Base-by-base conservation (phyloP, 30 jellyfish, hydroid and myxozoan genomes). In the Aurelia sp. region DNA sequence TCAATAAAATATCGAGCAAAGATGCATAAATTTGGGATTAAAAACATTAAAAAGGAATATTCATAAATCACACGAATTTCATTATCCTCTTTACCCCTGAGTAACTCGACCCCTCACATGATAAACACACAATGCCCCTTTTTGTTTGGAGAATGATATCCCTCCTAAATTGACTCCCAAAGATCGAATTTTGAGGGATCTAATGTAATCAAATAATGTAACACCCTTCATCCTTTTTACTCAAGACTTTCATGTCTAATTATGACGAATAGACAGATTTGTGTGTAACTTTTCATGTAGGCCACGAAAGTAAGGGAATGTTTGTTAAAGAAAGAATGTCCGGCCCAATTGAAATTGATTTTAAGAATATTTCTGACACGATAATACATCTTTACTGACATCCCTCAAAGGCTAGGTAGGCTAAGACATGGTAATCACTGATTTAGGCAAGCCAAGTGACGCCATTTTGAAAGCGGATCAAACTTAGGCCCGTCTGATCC, bases 401-500 rank as follows among this genome's bases (percentile, higher is more conserved):
- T 50, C 47, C 76, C 82, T 72, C 87, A 84, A 84, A 70, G 75
- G 86, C 53, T 70, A 71, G 93, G 93, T 72, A 51, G 84, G 93
- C 83, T 84, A 84, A 84, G 93, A 19, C 93, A 80, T 84, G 93
- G 93, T 84, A 84, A 84, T 71, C 87, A 76, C 78, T 60, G 86
- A 84, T 84, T 71, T 67, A 69, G 61, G 74, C 76, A 76, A 84
- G 87, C 84, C 87, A 70, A 48, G 71, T 51, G 93, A 84, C 93
- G 93, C 93, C 93, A 84, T 73, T 52, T 71, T 84, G 93, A 84
- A 84, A 47, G 84, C 86, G 93, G 93, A 84, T 84, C 75, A 84
- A 62, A 72, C 33, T 33, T 71, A 71, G 93, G 93, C 87, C 93
- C 87, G 93, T 84, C 93, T 84, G 93, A 84, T 84, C 93, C 84